Conservation (phyloP, 2,113 vertebrate genomes). For the Oryzias woworae region DNA sequence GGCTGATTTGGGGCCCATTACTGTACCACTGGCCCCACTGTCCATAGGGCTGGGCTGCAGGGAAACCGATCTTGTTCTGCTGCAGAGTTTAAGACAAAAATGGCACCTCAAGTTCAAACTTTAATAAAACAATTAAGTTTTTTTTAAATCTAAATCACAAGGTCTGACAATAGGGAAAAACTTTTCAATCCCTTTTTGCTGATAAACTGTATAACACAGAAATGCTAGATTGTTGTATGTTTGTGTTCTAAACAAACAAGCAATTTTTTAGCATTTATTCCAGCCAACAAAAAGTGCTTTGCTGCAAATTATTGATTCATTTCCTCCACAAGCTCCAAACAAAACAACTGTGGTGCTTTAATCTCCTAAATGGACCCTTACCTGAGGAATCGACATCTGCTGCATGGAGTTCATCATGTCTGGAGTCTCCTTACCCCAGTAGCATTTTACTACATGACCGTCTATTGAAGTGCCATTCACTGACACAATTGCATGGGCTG, state of each 20-base stretch:
- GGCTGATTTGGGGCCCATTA: conserved; percentile 90
- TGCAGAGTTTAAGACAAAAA: conserved; percentile 25
- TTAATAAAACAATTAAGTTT: neutral
- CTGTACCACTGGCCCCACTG: conserved; percentile 98
- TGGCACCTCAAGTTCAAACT: neutral
- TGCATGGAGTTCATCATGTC: conserved; percentile 91
- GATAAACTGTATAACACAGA: neutral
- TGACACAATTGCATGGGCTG: conserved; percentile 95
- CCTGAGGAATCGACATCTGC: conserved; percentile 83
- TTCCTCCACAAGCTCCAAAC: neutral
- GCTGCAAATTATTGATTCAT: neutral
- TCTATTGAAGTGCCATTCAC: conserved; percentile 95
- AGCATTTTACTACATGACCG: conserved; percentile 95
- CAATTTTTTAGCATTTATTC: too few species aligned
- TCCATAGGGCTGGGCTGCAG: conserved; percentile 88
- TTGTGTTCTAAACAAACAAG: too few species aligned
- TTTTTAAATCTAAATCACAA: neutral
- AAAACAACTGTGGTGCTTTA: neutral
- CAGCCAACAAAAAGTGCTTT: neutral
- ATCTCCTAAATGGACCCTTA: conserved; percentile 21
- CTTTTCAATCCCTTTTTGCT: neutral
- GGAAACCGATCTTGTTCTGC: conserved; percentile 92
- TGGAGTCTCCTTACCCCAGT: conserved; percentile 97
- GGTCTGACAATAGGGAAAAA: neutral
- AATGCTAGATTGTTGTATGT: too few species aligned